Evolutionary conservation across 2,888 invertebrate genomes (phyloP).

Genomic region (Molanna angustata): DNA sequence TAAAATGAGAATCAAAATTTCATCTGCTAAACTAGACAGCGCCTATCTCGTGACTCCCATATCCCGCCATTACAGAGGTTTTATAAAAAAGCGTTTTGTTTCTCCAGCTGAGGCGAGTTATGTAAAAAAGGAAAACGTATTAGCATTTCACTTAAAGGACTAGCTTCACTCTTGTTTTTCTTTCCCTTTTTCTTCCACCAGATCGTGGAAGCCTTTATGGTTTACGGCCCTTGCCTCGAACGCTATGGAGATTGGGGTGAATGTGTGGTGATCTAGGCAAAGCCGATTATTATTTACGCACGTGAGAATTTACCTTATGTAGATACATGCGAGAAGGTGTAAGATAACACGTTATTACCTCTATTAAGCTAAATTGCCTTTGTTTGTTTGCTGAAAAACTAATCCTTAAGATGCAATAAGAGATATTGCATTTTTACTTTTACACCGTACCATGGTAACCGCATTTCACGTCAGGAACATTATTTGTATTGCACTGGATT

Average conservation of each 20-base stretch:
- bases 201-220: neutral
- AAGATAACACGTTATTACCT: neutral
- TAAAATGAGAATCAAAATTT: too few species aligned
- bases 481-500: too few species aligned
- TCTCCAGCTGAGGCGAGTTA: slow-evolving; percentile 12
- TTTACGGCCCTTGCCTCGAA: neutral
- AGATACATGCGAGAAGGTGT: neutral
- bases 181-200: slow-evolving; percentile 1
- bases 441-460: too few species aligned
- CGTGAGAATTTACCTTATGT: neutral
- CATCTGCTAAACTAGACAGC: too few species aligned
- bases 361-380: neutral
- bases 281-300: slow-evolving; percentile 7
- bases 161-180: slow-evolving; percentile 18
- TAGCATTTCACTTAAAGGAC: slow-evolving; percentile 27
- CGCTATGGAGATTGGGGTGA: slow-evolving; percentile 1
- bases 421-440: too few species aligned
- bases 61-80: too few species aligned
- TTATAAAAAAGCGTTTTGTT: too few species aligned
- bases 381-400: neutral
- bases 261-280: slow-evolving; percentile 6
- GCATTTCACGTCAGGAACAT: too few species aligned
- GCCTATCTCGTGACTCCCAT: too few species aligned
- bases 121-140: slow-evolving; percentile 21
- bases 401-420: too few species aligned